Evolutionary conservation across 2,797 vertebrate genomes (phyloP), one percentile per base, ranked within the genome.

Genomic region (Chanos chanos): DNA sequence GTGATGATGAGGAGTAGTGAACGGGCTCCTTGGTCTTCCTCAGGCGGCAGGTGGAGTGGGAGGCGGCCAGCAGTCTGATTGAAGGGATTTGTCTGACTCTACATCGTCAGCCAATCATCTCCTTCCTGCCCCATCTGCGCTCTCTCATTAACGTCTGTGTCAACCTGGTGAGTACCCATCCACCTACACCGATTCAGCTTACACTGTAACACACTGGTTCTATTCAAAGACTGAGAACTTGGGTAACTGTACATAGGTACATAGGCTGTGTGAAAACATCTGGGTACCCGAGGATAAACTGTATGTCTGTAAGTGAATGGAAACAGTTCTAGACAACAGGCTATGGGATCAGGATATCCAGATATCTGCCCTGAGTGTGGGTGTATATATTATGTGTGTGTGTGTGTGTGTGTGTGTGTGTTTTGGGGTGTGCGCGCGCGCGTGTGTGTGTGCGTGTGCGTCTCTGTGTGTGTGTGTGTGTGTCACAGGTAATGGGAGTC

Each of bases 21-120:
- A n/a, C n/a, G n/a, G 47, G 27, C 48, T 16, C 36, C 28, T 52
- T 15, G 10, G 7, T 18, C 72, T 16, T 62, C 52, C 37, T 28
- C 44, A 99, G 97, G 90, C 93, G 96, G 89, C 97, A 99, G 89
- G 96, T 99, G 88, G 97, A 99, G 88, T 99, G 97, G 97, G 97
- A 99, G 85, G 96, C 95, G 59, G 95, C 97, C 86, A 99, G 97
- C 89, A 99, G 84, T 90, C 93, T 99, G 86, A 99, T 99, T 68
- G 95, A 98, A 88, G 97, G 97, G 75, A 97, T 99, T 89, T 99
- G 97, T 86, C 89, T 98, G 83, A 99, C 97, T 60, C 93, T 99
- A 81, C 95, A 99, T 90, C 94, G 95, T 59, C 97, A 99, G 90
- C 95, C 97, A 61, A 94, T 99, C 91, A 99, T 99, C 87, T 98